Evolutionary conservation across 2,797 vertebrate genomes (phyloP).

Genomic region (Buceros bicornis): DNA sequence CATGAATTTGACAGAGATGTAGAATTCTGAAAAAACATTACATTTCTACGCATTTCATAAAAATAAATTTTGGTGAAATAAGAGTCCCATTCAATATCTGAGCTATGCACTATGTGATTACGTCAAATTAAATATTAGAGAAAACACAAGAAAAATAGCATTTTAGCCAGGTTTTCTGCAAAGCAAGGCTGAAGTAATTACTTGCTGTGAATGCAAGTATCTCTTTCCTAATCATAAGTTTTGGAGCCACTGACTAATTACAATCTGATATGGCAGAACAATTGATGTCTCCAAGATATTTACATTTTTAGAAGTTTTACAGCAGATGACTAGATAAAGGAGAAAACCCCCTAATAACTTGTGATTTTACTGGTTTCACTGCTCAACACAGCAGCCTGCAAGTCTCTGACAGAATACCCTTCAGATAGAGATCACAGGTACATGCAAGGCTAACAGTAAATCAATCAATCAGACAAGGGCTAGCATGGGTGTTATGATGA

Average conservation of each 20-base stretch:
- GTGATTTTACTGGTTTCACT: neutral
- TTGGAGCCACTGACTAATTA: neutral
- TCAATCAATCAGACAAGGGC: neutral
- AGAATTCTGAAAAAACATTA: neutral
- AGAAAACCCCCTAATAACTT: neutral
- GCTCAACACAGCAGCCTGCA: neutral
- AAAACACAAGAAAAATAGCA: neutral
- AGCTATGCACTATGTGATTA: neutral
- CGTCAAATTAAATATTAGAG: neutral
- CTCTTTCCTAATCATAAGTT: neutral
- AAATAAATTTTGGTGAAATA: neutral
- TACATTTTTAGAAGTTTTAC: neutral
- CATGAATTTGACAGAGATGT: neutral
- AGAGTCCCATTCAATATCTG: neutral
- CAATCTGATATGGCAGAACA: neutral
- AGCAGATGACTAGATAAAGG: neutral
- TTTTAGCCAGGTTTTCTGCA: neutral
- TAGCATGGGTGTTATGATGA: accelerated
- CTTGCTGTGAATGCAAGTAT: neutral
- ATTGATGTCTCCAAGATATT: neutral
- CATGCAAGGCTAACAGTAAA: neutral
- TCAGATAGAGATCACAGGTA: neutral
- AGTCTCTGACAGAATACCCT: neutral
- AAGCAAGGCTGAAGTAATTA: neutral
- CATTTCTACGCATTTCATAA: neutral